These are phyloP conservation scores for Pseudanteris insignis DNA, from an alignment of 2,888 invertebrate species.

Conservation along the genomic window DNA sequence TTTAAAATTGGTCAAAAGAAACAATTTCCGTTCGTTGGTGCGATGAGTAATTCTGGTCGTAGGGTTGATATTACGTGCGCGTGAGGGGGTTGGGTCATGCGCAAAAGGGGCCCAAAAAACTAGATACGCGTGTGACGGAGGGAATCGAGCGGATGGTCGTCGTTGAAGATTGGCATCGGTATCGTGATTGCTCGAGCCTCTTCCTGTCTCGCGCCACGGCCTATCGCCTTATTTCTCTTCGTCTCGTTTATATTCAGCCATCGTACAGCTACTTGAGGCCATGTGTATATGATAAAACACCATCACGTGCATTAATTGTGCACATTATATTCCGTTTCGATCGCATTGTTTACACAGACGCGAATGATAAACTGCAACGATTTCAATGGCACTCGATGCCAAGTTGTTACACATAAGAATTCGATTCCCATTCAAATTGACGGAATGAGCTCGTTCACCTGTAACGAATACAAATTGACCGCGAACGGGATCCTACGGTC, in stretches of 20 bases:
- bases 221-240: constrained; percentile 46
- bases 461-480: no score
- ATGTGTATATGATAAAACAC: constrained; percentile 15
- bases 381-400: no score
- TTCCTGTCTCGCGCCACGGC: constrained; percentile 38
- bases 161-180: constrained; percentile 50
- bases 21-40: no score
- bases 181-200: constrained; percentile 47
- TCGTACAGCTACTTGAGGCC: constrained; percentile 35
- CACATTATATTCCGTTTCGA: constrained; percentile 6
- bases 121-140: constrained; percentile 6
- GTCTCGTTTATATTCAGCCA: constrained; percentile 51
- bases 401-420: no score
- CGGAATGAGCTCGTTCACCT: no score
- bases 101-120: no score
- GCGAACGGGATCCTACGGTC: no score
- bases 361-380: neutral
- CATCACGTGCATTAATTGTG: constrained; percentile 14
- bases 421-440: no score
- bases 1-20: no score
- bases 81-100: no score
- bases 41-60: no score
- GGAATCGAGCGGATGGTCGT: constrained; percentile 41
- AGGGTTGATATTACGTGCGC: no score
- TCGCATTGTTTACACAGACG: constrained; percentile 2